phyloP scores from a whole-genome alignment of 2,113 vertebrate genomes.

The Ariopsis seemanni region DNA sequence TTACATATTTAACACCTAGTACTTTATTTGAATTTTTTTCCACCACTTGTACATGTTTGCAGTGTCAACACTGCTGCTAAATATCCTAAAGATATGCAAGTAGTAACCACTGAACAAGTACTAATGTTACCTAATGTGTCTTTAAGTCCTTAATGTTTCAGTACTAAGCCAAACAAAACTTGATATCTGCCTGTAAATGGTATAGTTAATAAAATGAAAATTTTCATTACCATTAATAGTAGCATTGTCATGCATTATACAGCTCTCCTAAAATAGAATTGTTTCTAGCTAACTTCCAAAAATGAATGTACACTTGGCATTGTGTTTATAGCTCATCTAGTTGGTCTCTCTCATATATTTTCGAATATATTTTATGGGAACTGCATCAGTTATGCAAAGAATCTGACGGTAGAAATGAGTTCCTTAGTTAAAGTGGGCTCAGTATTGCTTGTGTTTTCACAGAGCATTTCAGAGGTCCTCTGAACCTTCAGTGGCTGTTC shows the following conservation, averaged over 20 bases:
- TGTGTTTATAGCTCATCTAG: neutral
- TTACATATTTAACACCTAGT: neutral
- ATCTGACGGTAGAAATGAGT: neutral
- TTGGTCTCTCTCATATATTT: no score
- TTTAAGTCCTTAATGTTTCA: neutral
- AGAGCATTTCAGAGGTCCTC: slow-evolving; percentile 7
- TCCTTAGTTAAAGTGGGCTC: neutral
- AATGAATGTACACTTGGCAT: neutral
- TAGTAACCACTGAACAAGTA: neutral
- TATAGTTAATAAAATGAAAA: neutral
- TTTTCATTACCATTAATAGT: neutral
- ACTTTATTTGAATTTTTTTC: neutral
- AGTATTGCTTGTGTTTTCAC: slow-evolving; percentile 20
- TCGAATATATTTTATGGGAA: neutral
- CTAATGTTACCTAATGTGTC: neutral
- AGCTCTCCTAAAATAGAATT: neutral
- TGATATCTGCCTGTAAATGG: neutral
- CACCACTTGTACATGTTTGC: neutral
- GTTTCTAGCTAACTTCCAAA: neutral
- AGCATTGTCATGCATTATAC: neutral
- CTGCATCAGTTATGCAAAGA: neutral
- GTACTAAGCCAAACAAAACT: neutral
- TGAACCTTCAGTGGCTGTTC: slow-evolving; percentile 8
- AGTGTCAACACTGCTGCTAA: neutral
- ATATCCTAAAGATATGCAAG: neutral